phyloP scores from a whole-genome alignment of 2,113 vertebrate species.

The Gymnorhina tibicen region DNA sequence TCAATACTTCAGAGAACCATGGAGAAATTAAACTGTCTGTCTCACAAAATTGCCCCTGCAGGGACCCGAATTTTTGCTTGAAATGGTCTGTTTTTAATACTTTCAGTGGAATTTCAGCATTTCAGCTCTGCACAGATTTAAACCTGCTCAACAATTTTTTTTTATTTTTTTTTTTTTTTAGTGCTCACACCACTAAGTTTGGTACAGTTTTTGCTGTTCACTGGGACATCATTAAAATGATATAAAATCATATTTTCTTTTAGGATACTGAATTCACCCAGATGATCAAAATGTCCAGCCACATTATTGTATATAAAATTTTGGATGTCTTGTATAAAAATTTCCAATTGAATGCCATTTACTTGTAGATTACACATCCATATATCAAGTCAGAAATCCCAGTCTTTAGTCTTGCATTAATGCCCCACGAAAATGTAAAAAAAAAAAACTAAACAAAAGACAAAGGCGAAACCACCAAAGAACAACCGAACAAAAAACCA shows the following conservation, averaged over 20 bases:
- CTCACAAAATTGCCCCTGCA: not conserved
- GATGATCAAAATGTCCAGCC: not conserved
- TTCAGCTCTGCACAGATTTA: not conserved
- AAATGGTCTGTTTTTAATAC: not conserved
- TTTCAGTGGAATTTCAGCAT: not conserved
- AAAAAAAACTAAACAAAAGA: not conserved
- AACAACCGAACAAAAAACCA: accelerated
- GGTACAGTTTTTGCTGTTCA: not conserved
- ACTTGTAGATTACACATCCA: accelerated
- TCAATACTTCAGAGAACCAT: not conserved
- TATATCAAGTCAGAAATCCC: not conserved
- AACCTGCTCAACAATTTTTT: not conserved
- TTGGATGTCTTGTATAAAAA: not conserved
- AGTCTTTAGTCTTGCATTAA: not conserved
- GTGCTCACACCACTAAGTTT: not conserved
- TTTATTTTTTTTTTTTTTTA: too few relatives aligned
- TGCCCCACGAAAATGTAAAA: accelerated
- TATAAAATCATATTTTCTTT: not conserved
- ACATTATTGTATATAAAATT: not conserved
- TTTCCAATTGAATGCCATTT: not conserved
- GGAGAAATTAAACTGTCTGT: not conserved
- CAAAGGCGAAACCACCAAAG: not conserved
- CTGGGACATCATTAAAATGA: not conserved
- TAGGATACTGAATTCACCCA: not conserved
- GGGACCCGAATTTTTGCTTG: not conserved